phyloP scores from a whole-genome alignment of 1,140 invertebrate genomes.

The Caenorhabditis brenneri region DNA sequence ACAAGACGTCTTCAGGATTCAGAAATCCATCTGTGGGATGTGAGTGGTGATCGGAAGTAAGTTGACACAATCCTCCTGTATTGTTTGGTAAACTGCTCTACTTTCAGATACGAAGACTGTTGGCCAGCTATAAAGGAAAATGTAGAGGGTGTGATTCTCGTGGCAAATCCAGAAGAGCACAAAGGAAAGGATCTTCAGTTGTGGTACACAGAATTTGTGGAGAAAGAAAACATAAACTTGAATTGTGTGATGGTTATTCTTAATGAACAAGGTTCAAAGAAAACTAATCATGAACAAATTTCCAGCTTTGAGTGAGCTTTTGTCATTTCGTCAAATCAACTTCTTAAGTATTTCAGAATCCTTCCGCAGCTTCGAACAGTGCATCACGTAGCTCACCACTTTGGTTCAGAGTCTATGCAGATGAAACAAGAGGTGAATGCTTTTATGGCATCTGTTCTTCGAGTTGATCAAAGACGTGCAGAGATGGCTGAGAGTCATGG shows the following conservation, averaged over 20 bases:
- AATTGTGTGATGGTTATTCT: slow-evolving; percentile 43
- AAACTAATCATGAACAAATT: slow-evolving; percentile 47
- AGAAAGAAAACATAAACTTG: slow-evolving; percentile 10
- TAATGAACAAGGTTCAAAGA: slow-evolving; percentile 39
- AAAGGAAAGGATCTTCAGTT: slow-evolving; percentile 37
- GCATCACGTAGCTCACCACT: slow-evolving; percentile 12
- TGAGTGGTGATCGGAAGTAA: slow-evolving; percentile 45
- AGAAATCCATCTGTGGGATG: slow-evolving; percentile 44
- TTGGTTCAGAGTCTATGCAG: background rate
- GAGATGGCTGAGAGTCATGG: background rate
- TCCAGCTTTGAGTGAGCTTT: slow-evolving; percentile 22
- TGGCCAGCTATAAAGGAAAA: slow-evolving; percentile 50
- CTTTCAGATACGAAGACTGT: slow-evolving; percentile 49
- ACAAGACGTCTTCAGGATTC: background rate
- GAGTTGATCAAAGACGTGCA: background rate
- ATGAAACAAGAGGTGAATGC: background rate
- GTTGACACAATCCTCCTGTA: too few species aligned
- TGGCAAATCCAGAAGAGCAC: slow-evolving; percentile 50
- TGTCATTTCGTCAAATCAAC: too few species aligned
- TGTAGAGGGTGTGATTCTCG: slow-evolving; percentile 42
- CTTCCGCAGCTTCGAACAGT: background rate
- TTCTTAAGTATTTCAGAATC: background rate
- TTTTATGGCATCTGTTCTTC: background rate
- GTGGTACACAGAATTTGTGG: slow-evolving; percentile 47
- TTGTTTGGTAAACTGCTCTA: too few species aligned